phyloP scores from a whole-genome alignment of 2,797 vertebrate genomes.

The Varecia variegata region DNA sequence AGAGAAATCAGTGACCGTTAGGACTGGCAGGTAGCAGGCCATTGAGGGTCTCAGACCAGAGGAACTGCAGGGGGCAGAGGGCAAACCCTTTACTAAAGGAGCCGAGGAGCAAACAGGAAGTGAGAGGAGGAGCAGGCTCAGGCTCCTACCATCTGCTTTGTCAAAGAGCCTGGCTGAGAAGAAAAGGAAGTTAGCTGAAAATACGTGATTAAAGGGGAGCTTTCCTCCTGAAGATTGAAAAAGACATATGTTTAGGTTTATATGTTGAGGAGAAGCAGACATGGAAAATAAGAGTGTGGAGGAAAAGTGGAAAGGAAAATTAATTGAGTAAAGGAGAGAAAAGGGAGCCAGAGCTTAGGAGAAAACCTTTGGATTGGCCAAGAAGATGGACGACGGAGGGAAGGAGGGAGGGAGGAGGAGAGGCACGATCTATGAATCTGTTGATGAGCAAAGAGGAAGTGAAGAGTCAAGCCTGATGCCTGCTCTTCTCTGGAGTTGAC shows the following conservation, averaged over 20 bases:
- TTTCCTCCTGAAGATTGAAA: neutral
- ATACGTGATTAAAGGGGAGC: neutral
- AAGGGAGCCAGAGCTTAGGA: too few relatives aligned
- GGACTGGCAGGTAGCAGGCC: neutral
- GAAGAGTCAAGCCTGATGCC: neutral
- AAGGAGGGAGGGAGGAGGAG: too few relatives aligned
- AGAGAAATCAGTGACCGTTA: neutral
- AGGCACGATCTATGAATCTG: accelerated
- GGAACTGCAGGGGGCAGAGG: neutral
- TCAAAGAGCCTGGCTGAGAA: neutral
- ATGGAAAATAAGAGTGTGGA: neutral
- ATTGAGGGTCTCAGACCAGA: neutral
- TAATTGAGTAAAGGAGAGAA: neutral
- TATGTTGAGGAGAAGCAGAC: neutral
- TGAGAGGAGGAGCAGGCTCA: neutral
- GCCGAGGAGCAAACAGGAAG: neutral
- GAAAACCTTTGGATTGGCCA: neutral
- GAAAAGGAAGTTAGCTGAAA: neutral
- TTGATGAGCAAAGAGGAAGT: neutral
- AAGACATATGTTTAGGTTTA: neutral
- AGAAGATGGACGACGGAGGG: accelerated
- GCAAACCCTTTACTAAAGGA: neutral
- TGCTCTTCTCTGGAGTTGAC: neutral
- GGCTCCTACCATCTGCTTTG: neutral
- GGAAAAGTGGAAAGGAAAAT: neutral